Base-by-base conservation (phyloP, 2,797 vertebrate species). In the Clarias laeviceps region DNA sequence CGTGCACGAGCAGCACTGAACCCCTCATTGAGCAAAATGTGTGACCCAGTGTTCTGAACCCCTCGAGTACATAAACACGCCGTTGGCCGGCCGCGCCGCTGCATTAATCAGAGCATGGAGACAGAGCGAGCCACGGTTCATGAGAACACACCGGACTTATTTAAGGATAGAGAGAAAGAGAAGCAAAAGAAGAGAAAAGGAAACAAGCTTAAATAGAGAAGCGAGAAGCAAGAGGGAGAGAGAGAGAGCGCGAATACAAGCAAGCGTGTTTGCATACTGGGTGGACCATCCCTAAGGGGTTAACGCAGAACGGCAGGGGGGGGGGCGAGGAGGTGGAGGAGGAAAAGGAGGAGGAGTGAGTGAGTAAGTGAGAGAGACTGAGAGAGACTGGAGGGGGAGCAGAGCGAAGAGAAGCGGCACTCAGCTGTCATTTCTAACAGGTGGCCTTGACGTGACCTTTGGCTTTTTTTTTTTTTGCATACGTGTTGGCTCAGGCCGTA, bases 371-470 rank as follows among this genome's bases (percentile, higher is more conserved):
- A 34, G 32, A 65, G 72, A 66, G 50, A 54, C 81, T 69, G 85
- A 15, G 24, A 59, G 32, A 69, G 78, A 64, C 27, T 77, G 80
- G 79, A 37, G 57, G 27, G 84, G 78, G 78, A 56, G 82, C 78
- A 54, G 83, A 87, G 87, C 77, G 76, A 84, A 85, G 90, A 88
- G 88, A 88, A 87, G 80, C 84, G 69, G 85, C 82, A 86, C 84
- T 88, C 90, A 91, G 90, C 89, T 91, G 90, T 90, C 86, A 89
- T 84, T 89, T 85, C 85, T 85, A 89, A 89, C 90, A 91, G 90
- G 90, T 91, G 90, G 85, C 85, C 88, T 79, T 90, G 89, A 91
- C 84, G 74, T 76, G 87, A 89, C 88, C 88, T 91, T 89, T 88
- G 84, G 82, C 86, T 88, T 89, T 84, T 50, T 50, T 54, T 50